Percentiles rank a stretch among this genome's conserved stretches.
Evolutionary conservation across 2,888 invertebrate genomes (phyloP).

Genomic region (Aphodius sticticus): DNA sequence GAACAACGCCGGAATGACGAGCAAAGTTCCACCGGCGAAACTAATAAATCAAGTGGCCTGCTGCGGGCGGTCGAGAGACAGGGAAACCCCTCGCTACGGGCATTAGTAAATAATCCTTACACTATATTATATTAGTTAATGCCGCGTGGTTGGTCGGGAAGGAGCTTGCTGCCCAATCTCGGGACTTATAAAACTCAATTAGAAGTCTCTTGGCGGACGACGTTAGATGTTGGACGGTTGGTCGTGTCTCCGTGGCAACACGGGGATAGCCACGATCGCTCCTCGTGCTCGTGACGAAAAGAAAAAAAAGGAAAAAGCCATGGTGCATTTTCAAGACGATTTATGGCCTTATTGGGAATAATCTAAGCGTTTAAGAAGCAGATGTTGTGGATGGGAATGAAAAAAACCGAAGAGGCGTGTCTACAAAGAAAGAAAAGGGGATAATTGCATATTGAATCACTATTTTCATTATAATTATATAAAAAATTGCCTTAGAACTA

Average conservation of each 20-base stretch:
- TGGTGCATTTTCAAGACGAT: neutral
- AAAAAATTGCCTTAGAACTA: too few relatives aligned
- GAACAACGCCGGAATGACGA: neutral
- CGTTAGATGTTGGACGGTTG: neutral
- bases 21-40: neutral
- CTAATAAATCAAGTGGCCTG: neutral
- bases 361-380: neutral
- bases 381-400: neutral
- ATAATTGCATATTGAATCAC: too few relatives aligned
- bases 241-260: conserved; percentile 37
- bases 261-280: conserved; percentile 9
- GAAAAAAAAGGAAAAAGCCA: neutral
- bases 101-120: conserved; percentile 46
- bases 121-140: conserved; percentile 48
- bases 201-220: conserved; percentile 34
- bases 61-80: neutral
- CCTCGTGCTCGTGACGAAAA: neutral
- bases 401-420: too few relatives aligned
- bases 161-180: conserved; percentile 35
- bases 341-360: neutral
- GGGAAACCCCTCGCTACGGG: neutral
- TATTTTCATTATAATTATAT: too few relatives aligned
- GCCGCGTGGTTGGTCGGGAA: conserved; percentile 25
- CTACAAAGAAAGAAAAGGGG: too few relatives aligned
- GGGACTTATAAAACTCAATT: conserved; percentile 43